Conservation (phyloP, 2,797 vertebrate species). For the Limosa lapponica region DNA sequence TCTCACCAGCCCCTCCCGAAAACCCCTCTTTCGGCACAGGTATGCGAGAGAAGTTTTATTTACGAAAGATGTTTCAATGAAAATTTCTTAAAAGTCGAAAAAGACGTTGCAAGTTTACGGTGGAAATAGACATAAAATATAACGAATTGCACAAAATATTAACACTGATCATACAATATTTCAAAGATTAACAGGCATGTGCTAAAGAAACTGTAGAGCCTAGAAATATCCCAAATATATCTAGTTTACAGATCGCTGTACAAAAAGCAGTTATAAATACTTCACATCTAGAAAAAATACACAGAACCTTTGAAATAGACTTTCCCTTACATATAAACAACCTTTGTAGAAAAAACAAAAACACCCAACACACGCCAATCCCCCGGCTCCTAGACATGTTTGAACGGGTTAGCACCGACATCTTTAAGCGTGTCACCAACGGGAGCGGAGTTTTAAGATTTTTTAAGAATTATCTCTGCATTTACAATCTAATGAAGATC, state of each 20-base stretch:
- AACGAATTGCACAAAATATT: constrained; percentile 88
- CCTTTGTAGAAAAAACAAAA: constrained; percentile 78
- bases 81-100: constrained; percentile 55
- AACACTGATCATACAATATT: constrained; percentile 86
- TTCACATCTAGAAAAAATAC: constrained; percentile 95
- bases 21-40: background rate
- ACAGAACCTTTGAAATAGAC: constrained; percentile 86
- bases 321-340: constrained; percentile 88
- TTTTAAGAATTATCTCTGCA: background rate
- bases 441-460: background rate
- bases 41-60: constrained; percentile 72
- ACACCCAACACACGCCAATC: background rate
- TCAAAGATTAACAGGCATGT: constrained; percentile 79
- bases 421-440: background rate
- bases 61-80: constrained; percentile 60
- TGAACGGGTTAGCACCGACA: constrained; percentile 83
- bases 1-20: background rate
- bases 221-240: constrained; percentile 86
- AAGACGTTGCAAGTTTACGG: constrained; percentile 58
- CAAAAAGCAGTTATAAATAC: constrained; percentile 94
- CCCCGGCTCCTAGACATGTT: constrained; percentile 27
- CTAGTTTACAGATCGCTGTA: constrained; percentile 87
- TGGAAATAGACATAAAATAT: constrained; percentile 79
- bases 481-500: background rate
- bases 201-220: constrained; percentile 73